These are phyloP conservation scores for Cnemophilus loriae DNA, from an alignment of 2,113 vertebrate species.

Conservation along the genomic window DNA sequence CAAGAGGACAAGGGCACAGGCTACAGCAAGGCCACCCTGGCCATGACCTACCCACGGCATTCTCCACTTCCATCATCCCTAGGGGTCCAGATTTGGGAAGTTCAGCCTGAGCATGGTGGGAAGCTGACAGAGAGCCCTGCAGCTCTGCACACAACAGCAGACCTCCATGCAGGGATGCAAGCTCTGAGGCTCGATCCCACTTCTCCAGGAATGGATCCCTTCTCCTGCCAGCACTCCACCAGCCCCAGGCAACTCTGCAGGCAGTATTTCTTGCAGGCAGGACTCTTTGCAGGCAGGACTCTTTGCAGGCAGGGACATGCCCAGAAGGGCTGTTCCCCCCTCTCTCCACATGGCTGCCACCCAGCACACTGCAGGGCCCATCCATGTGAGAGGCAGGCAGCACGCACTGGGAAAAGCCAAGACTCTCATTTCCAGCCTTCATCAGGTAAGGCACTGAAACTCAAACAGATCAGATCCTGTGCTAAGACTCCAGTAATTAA, in stretches of 20 bases:
- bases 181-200: neutral
- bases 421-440: neutral
- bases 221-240: neutral
- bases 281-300: neutral
- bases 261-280: neutral
- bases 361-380: neutral
- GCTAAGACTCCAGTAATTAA: constrained; percentile 51
- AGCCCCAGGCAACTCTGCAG: neutral
- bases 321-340: neutral
- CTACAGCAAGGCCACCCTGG: neutral
- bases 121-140: neutral
- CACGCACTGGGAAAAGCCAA: neutral
- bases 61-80: neutral
- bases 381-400: neutral
- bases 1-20: neutral
- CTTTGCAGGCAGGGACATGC: neutral
- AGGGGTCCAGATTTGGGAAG: neutral
- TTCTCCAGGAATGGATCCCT: neutral
- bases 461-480: constrained; percentile 23
- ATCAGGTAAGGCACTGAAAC: constrained; percentile 47
- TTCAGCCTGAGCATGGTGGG: neutral
- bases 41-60: neutral
- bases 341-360: neutral
- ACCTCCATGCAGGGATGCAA: neutral
- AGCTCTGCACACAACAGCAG: neutral